phyloP scores from a whole-genome alignment of 2,797 vertebrate genomes.

The Poecilia picta region DNA sequence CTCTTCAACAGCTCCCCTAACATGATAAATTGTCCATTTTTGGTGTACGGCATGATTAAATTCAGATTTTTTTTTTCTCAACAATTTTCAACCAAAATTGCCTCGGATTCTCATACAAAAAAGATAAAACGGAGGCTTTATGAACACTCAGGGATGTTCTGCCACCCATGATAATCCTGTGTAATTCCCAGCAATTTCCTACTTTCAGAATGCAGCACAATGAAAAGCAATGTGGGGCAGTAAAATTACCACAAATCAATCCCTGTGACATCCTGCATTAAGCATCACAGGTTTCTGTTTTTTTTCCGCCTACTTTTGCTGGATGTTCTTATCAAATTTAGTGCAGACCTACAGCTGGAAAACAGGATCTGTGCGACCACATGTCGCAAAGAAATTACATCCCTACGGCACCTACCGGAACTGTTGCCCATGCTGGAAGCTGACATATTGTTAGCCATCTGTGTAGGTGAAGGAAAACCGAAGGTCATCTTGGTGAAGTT shows the following conservation, averaged over 20 bases:
- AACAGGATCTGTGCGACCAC: constrained; percentile 1
- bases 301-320: constrained; percentile 3
- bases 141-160: constrained; percentile 6
- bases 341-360: constrained; percentile 10
- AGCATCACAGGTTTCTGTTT: neutral
- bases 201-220: constrained; percentile 6
- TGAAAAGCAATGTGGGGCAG: neutral
- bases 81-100: neutral
- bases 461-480: constrained; percentile 20
- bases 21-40: neutral
- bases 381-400: constrained; percentile 11
- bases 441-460: constrained; percentile 15
- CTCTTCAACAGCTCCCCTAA: neutral
- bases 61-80: neutral
- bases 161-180: neutral
- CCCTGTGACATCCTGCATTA: neutral
- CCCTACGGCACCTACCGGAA: constrained; percentile 65
- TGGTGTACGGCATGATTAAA: neutral
- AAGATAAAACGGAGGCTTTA: neutral
- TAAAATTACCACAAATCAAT: constrained; percentile 1
- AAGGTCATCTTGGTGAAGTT: constrained; percentile 59
- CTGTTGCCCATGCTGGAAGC: constrained; percentile 33
- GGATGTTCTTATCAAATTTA: neutral
- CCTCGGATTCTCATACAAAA: constrained; percentile 1
- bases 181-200: constrained; percentile 1